These are phyloP conservation scores for Scolanthus callimorphus DNA, from an alignment of 92 coral and sea anemone genomes.

Conservation along the genomic window DNA sequence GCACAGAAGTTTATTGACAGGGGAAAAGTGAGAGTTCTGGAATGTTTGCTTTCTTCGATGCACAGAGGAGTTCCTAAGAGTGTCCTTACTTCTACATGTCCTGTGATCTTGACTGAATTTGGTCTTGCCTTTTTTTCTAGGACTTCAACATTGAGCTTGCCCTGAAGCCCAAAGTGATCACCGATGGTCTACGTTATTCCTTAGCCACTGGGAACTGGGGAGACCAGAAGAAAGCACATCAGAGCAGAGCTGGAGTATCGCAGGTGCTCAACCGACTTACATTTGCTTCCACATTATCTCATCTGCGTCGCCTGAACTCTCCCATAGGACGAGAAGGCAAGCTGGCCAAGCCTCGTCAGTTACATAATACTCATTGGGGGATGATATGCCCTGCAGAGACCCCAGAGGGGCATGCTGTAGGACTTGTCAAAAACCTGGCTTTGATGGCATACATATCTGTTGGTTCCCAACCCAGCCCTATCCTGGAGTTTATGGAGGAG, in stretches of 20 bases:
- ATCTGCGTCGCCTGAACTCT: constrained; percentile 96
- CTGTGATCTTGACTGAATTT: too few species aligned
- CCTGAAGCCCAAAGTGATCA: constrained; percentile 90
- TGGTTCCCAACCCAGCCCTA: constrained; percentile 98
- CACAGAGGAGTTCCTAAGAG: too few species aligned
- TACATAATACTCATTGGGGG: constrained; percentile 99
- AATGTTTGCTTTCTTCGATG: not conserved
- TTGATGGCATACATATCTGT: constrained; percentile 99
- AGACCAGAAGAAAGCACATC: constrained; percentile 98
- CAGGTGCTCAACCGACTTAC: constrained; percentile 96
- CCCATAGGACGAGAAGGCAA: constrained; percentile 99
- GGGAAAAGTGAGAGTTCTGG: constrained; percentile 67
- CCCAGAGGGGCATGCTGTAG: constrained; percentile 99
- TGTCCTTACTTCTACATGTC: too few species aligned
- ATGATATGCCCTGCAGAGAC: constrained; percentile 99
- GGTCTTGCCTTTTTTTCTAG: constrained; percentile 19
- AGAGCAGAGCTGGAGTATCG: constrained; percentile 96
- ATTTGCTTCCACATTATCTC: constrained; percentile 95
- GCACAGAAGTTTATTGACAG: constrained; percentile 98
- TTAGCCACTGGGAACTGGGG: constrained; percentile 99
- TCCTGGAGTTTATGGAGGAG: constrained; percentile 98
- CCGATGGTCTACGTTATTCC: constrained; percentile 95
- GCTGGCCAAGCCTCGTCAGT: constrained; percentile 94
- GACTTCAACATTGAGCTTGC: constrained; percentile 98
- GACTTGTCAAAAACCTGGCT: constrained; percentile 95